Evolutionary conservation across 2,113 vertebrate species (phyloP), one percentile per base, ranked within the genome.

Genomic region (Callipepla squamata): DNA sequence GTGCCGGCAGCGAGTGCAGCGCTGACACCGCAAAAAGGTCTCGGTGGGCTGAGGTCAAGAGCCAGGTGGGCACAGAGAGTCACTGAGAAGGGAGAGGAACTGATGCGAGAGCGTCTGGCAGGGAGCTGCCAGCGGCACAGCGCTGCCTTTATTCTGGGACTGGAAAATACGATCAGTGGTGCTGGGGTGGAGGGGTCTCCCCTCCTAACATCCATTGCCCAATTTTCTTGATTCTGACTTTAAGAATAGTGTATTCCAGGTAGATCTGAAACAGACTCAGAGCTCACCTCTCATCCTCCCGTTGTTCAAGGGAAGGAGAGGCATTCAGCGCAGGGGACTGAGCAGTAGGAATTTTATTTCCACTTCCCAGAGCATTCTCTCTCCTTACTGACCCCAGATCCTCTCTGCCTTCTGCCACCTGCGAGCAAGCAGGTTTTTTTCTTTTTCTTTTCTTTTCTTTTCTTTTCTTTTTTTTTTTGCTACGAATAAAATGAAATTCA

Each of bases 1-100:
- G 42, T 23, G 78, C 68, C 73, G 47, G 80, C 83, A 80, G 94
- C 90, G 92, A 96, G 78, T 96, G 87, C 82, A 44, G 47, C 28
- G 34, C 19, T 76, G 94, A 95, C 94, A 80, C 59, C 81, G 6
- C 1, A 16, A 30, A 62, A 51, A 44, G 89, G 80, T 58, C 68
- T 78, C 58, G 65, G 69, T 55, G 55, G 74, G 50, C 83, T 85
- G 42, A 78, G 87, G 73, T 83, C 57, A 47, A 58, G 55, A 32
- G 77, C 30, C 67, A 78, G 70, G 65, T 67, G 22, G 66, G 40
- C 47, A 16, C 63, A 76, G 78, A 67, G 3, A 3, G 8, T n/a
- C 68, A n/a, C 20, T 8, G 57, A 22, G 73, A 0, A 40, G 68
- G 40, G 0, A 53, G n/a, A 70, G 47, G 61, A 91, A 91, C 26